These are phyloP conservation scores for Discoglossus pictus DNA, from an alignment of 2,797 vertebrate genomes.

Conservation along the genomic window DNA sequence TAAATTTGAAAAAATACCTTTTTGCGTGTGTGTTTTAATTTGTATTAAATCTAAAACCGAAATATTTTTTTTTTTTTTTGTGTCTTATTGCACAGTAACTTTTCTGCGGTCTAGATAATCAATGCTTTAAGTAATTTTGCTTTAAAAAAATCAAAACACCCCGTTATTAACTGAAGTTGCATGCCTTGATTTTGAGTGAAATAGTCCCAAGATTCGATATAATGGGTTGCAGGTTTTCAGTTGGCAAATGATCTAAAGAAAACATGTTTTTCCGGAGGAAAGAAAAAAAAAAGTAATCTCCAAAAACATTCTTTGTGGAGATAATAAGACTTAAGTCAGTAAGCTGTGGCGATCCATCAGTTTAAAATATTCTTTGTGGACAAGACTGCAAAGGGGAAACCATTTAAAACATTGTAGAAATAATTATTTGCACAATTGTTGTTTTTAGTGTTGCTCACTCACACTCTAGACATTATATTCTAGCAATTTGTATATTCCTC, in stretches of 20 bases:
- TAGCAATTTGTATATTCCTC: conserved; percentile 55
- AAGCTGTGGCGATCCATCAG: conserved; percentile 4
- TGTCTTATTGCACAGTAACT: no score
- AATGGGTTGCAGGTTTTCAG: conserved; percentile 33
- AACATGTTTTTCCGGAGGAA: conserved; percentile 23
- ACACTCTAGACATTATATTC: conserved; percentile 52
- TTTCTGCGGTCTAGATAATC: no score
- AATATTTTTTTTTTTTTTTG: conserved; percentile 3
- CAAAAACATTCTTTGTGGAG: conserved; percentile 1
- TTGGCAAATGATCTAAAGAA: conserved; percentile 39
- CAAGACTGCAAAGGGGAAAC: conserved; percentile 18
- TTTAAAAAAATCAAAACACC: no score
- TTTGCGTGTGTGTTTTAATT: no score
- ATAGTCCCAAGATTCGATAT: conserved; percentile 19
- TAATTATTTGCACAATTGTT: conserved; percentile 38
- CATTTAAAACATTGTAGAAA: conserved; percentile 47
- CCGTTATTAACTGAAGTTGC: conserved; percentile 24
- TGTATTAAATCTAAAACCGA: no score
- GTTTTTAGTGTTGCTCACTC: conserved; percentile 45
- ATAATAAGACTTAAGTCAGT: conserved; percentile 12
- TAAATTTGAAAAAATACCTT: no score
- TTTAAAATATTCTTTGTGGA: conserved; percentile 14
- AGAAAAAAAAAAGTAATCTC: background rate
- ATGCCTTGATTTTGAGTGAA: conserved; percentile 11
- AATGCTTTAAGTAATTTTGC: no score